phyloP scores from a whole-genome alignment of 2,113 vertebrate species.

The Phalacrocorax aristotelis region DNA sequence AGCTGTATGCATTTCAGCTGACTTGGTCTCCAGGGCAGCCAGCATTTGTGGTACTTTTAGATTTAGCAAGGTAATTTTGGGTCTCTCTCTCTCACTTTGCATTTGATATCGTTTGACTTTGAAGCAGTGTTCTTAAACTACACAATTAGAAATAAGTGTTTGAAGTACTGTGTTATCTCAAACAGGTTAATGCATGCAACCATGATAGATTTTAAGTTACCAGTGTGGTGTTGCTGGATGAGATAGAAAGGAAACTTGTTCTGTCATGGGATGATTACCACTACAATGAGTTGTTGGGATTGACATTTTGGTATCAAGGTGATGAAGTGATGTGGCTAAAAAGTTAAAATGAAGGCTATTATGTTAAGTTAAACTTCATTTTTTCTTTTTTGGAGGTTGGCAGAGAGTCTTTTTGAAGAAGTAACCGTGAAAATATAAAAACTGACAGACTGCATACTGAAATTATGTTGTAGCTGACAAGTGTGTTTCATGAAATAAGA shows the following conservation, averaged over 20 bases:
- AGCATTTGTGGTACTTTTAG: background rate
- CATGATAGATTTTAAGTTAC: background rate
- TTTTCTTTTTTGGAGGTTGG: background rate
- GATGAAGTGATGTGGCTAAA: background rate
- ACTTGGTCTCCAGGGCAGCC: constrained; percentile 48
- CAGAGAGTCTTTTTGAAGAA: background rate
- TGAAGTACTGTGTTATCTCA: background rate
- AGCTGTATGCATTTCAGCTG: constrained; percentile 75
- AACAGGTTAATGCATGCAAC: background rate
- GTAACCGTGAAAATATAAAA: background rate
- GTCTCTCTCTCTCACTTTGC: background rate
- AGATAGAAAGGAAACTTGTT: background rate
- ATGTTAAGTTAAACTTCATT: background rate
- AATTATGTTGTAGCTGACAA: background rate
- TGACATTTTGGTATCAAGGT: background rate
- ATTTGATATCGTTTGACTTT: background rate
- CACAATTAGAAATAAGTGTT: background rate
- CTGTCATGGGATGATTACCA: background rate
- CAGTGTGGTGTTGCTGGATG: background rate
- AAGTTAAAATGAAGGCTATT: background rate
- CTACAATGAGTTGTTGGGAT: background rate
- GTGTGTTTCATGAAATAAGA: background rate
- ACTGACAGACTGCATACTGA: background rate
- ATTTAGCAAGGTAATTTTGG: background rate
- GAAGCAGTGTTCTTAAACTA: background rate